Conservation (phyloP, 2,113 vertebrate species). For the Condylura cristata region DNA sequence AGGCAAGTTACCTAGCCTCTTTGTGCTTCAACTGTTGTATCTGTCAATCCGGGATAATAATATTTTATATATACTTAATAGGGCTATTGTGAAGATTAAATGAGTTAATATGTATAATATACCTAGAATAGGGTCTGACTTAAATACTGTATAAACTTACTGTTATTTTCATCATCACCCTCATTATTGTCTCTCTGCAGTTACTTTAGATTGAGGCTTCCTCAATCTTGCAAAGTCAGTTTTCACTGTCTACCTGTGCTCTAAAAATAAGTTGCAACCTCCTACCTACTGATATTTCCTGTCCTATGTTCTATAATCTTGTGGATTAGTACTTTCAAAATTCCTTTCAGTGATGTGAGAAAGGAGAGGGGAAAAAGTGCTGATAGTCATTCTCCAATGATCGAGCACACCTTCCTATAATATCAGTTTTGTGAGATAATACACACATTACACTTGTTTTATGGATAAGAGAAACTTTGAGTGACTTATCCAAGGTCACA, state of each 20-base stretch:
- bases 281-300: not conserved
- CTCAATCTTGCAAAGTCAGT: not conserved
- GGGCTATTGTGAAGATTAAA: not conserved
- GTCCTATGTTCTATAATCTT: not conserved
- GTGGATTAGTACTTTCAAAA: not conserved
- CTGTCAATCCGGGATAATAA: constrained; percentile 19
- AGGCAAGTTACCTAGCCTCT: not conserved
- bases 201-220: not conserved
- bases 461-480: not conserved
- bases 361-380: not conserved
- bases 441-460: not conserved
- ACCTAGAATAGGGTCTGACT: not conserved
- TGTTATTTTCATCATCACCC: not conserved
- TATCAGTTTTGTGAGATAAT: not conserved
- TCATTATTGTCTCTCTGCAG: not conserved
- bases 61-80: not conserved
- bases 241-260: not conserved
- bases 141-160: constrained; percentile 7
- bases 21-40: constrained; percentile 9
- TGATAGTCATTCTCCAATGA: not conserved
- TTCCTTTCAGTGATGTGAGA: not conserved
- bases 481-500: not conserved
- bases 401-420: not conserved
- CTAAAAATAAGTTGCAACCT: not conserved
- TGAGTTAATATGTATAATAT: constrained; percentile 13